phyloP scores from a whole-genome alignment of 2,888 invertebrate species.

The Tachina fera region DNA sequence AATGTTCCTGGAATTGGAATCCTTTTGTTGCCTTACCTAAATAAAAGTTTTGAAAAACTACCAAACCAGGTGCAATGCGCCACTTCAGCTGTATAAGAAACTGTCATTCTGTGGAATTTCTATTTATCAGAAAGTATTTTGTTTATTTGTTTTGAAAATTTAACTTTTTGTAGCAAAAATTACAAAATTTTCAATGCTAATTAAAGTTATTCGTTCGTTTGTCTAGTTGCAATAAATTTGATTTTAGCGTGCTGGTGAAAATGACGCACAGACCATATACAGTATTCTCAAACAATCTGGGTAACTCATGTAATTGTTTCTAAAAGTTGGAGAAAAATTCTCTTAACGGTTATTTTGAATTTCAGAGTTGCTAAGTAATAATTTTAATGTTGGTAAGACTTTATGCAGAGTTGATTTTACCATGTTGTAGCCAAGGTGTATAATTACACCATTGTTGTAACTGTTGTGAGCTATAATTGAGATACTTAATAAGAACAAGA shows the following conservation, averaged over 20 bases:
- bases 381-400: too few relatives aligned
- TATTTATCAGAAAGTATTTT: conserved; percentile 7
- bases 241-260: not conserved
- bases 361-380: too few relatives aligned
- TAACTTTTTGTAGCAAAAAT: conserved; percentile 6
- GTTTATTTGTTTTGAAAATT: conserved; percentile 4
- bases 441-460: too few relatives aligned
- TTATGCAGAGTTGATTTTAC: too few relatives aligned
- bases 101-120: conserved; percentile 74
- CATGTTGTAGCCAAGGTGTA: too few relatives aligned
- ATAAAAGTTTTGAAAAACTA: conserved; percentile 77
- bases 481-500: too few relatives aligned
- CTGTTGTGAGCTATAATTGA: too few relatives aligned
- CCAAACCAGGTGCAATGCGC: conserved; percentile 76
- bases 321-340: too few relatives aligned
- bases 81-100: conserved; percentile 79
- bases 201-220: conserved; percentile 38
- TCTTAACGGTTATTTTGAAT: too few relatives aligned
- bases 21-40: conserved; percentile 41
- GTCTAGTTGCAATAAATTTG: conserved; percentile 22
- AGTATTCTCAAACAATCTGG: too few relatives aligned
- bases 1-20: not conserved
- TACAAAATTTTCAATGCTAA: conserved; percentile 55
- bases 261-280: too few relatives aligned
- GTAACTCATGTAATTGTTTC: too few relatives aligned